Evolutionary conservation across 2,888 invertebrate species (phyloP).

Genomic region (Habrosyne pyritoides): DNA sequence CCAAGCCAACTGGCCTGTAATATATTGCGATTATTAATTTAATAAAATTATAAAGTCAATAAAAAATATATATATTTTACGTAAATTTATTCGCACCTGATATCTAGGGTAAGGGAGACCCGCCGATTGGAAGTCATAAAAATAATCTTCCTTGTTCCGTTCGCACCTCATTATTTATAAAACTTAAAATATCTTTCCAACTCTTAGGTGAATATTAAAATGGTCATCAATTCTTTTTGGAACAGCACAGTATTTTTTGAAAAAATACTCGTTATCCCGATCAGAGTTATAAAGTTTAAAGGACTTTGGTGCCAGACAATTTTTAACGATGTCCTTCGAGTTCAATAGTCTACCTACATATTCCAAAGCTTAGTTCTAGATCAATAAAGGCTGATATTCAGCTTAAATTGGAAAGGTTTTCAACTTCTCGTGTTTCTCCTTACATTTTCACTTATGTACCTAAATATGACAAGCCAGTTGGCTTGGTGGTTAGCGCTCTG

Average conservation of each 20-base stretch:
- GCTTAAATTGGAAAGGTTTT: not conserved
- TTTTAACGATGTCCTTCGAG: conserved; percentile 4
- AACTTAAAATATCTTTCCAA: not conserved
- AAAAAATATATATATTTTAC: too few species aligned
- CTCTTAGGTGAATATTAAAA: not conserved
- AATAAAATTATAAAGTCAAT: too few species aligned
- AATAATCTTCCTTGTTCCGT: conserved; percentile 39
- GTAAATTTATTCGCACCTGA: conserved; percentile 39
- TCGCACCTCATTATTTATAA: conserved; percentile 30
- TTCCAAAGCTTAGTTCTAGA: not conserved
- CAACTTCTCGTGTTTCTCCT: not conserved
- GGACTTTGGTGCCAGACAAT: conserved; percentile 1
- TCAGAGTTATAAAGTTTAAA: not conserved
- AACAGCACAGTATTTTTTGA: not conserved
- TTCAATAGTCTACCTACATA: not conserved
- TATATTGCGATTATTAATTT: too few species aligned
- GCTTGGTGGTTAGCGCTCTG: too few species aligned
- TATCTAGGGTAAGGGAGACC: conserved; percentile 33
- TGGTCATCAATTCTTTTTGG: not conserved
- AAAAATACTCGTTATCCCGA: not conserved
- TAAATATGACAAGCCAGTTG: too few species aligned
- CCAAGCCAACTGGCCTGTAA: too few species aligned
- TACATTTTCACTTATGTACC: not conserved
- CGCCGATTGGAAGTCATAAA: conserved; percentile 47
- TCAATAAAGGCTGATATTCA: not conserved